phyloP scores from a whole-genome alignment of 2,888 invertebrate species.

The Oxytorus armatus region DNA sequence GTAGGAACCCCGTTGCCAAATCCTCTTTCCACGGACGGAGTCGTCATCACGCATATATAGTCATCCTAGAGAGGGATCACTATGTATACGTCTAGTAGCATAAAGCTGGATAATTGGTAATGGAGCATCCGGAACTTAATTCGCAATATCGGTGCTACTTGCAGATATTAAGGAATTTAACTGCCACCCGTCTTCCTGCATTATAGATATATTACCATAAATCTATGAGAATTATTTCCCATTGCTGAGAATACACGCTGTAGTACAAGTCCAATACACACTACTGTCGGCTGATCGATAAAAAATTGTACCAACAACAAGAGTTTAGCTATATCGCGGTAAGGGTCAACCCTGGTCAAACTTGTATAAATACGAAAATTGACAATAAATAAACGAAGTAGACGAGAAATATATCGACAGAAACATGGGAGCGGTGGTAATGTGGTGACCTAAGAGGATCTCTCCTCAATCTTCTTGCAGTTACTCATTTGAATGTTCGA shows the following conservation, averaged over 20 bases:
- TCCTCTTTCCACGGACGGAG: not conserved
- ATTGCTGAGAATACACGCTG: no score
- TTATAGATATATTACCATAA: no score
- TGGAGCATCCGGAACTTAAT: no score
- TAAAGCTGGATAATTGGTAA: not conserved
- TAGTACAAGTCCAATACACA: no score
- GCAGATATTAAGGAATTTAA: no score
- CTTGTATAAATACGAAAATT: not conserved
- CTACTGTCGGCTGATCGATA: no score
- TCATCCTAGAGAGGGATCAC: not conserved
- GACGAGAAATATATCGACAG: constrained; percentile 19
- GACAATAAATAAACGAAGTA: constrained; percentile 17
- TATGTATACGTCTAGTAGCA: constrained; percentile 8
- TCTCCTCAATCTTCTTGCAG: constrained; percentile 70
- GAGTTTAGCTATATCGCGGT: no score
- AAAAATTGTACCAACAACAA: no score
- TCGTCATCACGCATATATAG: constrained; percentile 7
- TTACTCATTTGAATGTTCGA: constrained; percentile 74
- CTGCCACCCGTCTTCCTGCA: no score
- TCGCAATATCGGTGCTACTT: no score
- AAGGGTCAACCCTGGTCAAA: no score
- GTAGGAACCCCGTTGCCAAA: constrained; percentile 44
- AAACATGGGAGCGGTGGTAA: constrained; percentile 19
- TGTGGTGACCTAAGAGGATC: constrained; percentile 43
- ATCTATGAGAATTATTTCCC: no score